Evolutionary conservation across 2,888 invertebrate genomes (phyloP).

Genomic region (Drosophila cognata): DNA sequence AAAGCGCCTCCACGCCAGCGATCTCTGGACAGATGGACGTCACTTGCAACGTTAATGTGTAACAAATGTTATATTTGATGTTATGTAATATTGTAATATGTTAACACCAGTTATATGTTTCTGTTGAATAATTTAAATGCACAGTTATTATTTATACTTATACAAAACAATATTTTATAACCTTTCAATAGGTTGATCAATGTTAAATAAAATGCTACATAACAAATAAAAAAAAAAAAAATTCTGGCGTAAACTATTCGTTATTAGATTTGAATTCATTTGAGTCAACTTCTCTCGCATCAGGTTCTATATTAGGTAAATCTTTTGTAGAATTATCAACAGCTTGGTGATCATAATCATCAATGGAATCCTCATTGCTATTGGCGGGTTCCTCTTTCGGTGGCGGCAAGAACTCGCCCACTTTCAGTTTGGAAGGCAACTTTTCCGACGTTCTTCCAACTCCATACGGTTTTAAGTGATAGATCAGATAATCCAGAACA

Average conservation of each 20-base stretch:
- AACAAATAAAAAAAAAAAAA: too few species aligned
- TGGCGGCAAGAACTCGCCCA: not conserved
- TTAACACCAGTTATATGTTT: too few species aligned
- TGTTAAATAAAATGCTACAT: too few species aligned
- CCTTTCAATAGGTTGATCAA: too few species aligned
- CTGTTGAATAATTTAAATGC: too few species aligned
- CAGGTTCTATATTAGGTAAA: not conserved
- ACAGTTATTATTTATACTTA: too few species aligned
- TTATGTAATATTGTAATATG: too few species aligned
- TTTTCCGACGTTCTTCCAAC: not conserved
- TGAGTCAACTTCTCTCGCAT: not conserved
- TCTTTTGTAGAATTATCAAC: not conserved
- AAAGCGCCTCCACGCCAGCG: too few species aligned
- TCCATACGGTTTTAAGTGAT: constrained; percentile 1
- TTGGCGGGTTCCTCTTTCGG: not conserved
- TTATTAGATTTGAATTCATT: not conserved
- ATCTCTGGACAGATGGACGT: too few species aligned
- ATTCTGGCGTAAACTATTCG: not conserved
- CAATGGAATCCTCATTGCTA: constrained; percentile 12
- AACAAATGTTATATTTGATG: too few species aligned
- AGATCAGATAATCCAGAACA: constrained; percentile 2
- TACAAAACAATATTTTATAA: too few species aligned
- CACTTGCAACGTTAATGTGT: too few species aligned
- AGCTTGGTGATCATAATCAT: not conserved
- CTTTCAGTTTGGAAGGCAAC: constrained; percentile 5